Conservation (phyloP, 2,797 vertebrate genomes). For the Gadopsis bispinosus region DNA sequence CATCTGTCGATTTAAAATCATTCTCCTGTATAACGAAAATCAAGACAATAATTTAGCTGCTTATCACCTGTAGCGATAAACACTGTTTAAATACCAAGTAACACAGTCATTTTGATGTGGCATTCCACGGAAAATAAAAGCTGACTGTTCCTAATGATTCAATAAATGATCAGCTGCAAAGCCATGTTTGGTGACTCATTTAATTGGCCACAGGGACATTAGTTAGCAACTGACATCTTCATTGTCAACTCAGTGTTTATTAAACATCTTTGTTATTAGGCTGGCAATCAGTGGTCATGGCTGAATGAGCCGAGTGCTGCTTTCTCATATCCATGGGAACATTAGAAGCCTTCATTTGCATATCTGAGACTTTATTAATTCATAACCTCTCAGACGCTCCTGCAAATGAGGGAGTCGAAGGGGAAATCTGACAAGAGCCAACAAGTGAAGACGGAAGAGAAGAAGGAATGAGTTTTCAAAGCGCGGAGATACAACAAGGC, state of each 20-base stretch:
- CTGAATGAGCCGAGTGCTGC: conserved; percentile 18
- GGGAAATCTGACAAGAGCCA: conserved; percentile 19
- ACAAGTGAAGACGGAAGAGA: conserved; percentile 28
- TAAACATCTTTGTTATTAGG: conserved; percentile 50
- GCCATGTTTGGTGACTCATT: conserved; percentile 55
- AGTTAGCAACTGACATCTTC: conserved; percentile 55
- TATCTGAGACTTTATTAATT: conserved; percentile 47
- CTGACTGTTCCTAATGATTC: conserved; percentile 57
- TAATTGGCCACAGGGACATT: conserved; percentile 58
- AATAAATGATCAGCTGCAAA: conserved; percentile 61
- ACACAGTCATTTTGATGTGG: conserved; percentile 26
- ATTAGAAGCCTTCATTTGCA: conserved; percentile 32
- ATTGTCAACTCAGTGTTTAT: conserved; percentile 56
- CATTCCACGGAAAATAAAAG: conserved; percentile 54
- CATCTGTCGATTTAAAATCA: background rate
- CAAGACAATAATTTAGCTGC: conserved; percentile 5
- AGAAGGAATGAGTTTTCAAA: conserved; percentile 34
- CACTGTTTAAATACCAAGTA: conserved; percentile 13
- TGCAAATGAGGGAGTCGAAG: conserved; percentile 29
- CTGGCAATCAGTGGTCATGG: conserved; percentile 43
- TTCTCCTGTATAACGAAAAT: background rate
- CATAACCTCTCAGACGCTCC: conserved; percentile 33
- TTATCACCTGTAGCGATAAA: conserved; percentile 35
- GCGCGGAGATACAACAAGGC: conserved; percentile 28
- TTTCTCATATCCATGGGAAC: conserved; percentile 42